A percentile compares a stretch with the other conserved stretches of the same genome.
Conservation (phyloP, 37 sponge, comb jelly and placozoan genomes). For the Beroe ovata region DNA sequence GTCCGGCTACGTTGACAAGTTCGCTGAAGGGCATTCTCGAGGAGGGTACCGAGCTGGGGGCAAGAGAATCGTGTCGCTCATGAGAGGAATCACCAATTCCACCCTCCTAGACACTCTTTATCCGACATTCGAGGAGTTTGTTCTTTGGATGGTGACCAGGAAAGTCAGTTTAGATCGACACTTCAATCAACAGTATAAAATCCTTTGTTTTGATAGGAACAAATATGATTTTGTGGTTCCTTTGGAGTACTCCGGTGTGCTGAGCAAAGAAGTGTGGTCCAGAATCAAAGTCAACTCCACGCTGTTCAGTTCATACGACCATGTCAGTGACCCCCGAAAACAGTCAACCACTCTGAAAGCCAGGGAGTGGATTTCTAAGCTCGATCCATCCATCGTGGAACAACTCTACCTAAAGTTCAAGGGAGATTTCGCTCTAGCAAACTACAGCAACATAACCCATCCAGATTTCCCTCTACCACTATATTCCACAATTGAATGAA, state of each 20-base stretch:
- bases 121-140: constrained; percentile 17
- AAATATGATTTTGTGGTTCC: constrained; percentile 6
- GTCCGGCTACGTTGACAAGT: constrained; percentile 16
- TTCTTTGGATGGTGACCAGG: neutral
- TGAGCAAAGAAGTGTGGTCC: neutral
- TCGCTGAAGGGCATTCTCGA: neutral
- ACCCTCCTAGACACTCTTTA: neutral
- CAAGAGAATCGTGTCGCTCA: neutral
- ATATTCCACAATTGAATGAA: no score
- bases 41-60: neutral
- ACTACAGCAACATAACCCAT: constrained; percentile 24
- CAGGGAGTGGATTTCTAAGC: neutral
- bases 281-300: neutral
- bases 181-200: neutral
- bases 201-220: neutral
- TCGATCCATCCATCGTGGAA: neutral
- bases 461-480: constrained; percentile 33
- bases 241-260: constrained; percentile 3
- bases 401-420: neutral
- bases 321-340: neutral
- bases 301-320: neutral
- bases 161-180: neutral
- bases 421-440: neutral
- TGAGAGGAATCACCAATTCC: neutral
- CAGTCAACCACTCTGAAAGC: neutral